Evolutionary conservation across 2,797 vertebrate species (phyloP), one percentile per base, ranked within the genome.

Genomic region (Arrhamphus sclerolepis): DNA sequence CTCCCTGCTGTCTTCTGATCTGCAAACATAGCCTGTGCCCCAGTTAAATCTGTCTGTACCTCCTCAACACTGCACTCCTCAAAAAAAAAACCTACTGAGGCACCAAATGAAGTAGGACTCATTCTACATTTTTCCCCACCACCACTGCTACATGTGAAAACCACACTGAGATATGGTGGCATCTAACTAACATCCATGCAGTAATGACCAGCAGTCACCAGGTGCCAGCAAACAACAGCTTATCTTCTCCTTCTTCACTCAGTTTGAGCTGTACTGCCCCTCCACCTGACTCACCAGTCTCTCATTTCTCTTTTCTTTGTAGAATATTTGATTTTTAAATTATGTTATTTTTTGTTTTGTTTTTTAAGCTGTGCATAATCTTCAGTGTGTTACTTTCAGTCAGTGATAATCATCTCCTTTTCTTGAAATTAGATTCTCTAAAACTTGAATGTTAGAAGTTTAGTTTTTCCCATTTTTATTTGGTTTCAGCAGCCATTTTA

Each of bases 361-460:
- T 84, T 72, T 81, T 61, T 82, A 87, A 88, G 86, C 70, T 88
- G 87, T 92, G 85, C 81, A 85, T 87, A 88, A 63, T 89, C 66
- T 77, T 88, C 69, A 72, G 65, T 62, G 28, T 83, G 19, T 81
- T 77, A 20, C 48, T 81, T 85, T 89, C 58, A 72, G 17, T 89
- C 58, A 72, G 14, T 43, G 51, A 85, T 86, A 62, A 81, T 20
- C 54, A 67, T 73, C 54, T 26, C 28, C 55, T 60, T 54, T 68
- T 69, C 77, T 82, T 75, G 56, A n/a, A 62, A 66, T 72, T 90
- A 87, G 88, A 80, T 81, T 85, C 82, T 77, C 75, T 80, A 77
- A 76, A 73, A 87, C 72, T 89, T 89, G 81, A 90, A 89, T 51
- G 58, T 86, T 89, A 90, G 87, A 82, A 60, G 19, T 46, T 70